Base-by-base conservation (phyloP, 2,113 vertebrate species). In the Chionomys nivalis region DNA sequence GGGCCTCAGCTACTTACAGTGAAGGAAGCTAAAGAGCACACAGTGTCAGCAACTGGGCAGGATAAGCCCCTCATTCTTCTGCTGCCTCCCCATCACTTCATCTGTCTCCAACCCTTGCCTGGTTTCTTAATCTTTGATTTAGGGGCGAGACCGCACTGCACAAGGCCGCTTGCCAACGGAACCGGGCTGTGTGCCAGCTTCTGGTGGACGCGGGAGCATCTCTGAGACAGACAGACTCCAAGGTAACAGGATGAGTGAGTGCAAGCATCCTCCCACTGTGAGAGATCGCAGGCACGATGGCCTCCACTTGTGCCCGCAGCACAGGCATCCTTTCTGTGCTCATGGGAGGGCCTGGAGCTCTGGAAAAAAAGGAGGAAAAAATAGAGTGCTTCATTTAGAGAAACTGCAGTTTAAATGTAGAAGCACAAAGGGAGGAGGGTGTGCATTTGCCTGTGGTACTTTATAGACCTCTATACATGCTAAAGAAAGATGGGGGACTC, bases 141-240 rank as follows among this genome's bases (percentile, higher is more conserved):
- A 99, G 99, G 98, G 99, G 99, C 42, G 99, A 99, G 97, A 99
- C 99, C 0, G 99, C 99, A 1, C 96, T 99, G 96, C 99, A 99
- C 97, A 99, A 99, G 99, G 99, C 99, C 7, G 99, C 99, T 94
- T 99, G 98, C 93, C 99, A 99, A 97, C 98, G 99, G 97, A 99
- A 99, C 94, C 99, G 99, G 0, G 97, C 98, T 0, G 97, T 99
- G 93, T 99, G 99, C 98, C 99, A 99, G 89, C 97, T 99, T 95
- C 98, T 99, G 96, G 99, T 99, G 86, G 99, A 99, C 21, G 99
- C 99, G 0, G 99, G 99, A 70, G 99, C 99, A 17, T 99, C 99
- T 14, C 98, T 99, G 76, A 98, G 98, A 95, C 99, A 99, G 98
- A 99, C 98, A 0, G 99, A 99, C 98, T 99, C 99, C 98, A 99